These are phyloP conservation scores for Macaca nemestrina DNA, from an alignment of 2,113 vertebrate species.

Conservation along the genomic window DNA sequence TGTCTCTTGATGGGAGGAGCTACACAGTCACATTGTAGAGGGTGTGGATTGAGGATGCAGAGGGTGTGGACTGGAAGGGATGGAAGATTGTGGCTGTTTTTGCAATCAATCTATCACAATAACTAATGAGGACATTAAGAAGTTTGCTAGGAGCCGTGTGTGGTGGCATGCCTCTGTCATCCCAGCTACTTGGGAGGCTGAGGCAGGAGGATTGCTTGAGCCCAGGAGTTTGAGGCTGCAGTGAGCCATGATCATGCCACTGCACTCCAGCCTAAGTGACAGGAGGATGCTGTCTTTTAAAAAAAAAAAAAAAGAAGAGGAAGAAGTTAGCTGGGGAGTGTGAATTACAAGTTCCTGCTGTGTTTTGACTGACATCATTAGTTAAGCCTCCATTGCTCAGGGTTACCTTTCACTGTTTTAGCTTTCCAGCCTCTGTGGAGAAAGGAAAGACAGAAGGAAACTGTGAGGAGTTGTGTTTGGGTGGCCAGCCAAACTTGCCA, in stretches of 20 bases:
- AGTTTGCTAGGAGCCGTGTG: neutral
- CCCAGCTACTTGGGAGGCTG: no score
- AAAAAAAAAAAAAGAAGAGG: no score
- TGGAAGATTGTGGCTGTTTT: neutral
- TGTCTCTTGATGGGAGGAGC: neutral
- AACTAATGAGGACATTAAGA: neutral
- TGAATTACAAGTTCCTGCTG: neutral
- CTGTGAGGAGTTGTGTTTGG: neutral
- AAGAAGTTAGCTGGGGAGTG: neutral
- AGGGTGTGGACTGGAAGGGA: neutral
- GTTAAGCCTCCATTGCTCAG: neutral
- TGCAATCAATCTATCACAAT: neutral
- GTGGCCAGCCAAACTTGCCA: neutral
- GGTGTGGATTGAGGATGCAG: neutral
- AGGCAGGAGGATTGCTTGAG: no score
- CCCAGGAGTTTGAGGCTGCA: no score
- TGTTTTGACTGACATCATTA: neutral
- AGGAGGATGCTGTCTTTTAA: no score
- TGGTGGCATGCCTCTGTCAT: no score
- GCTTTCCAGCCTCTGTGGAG: neutral
- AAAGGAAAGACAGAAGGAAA: neutral
- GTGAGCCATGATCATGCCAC: no score
- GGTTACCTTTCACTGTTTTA: neutral
- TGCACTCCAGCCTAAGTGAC: no score
- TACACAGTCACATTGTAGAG: neutral